phyloP scores from a whole-genome alignment of 2,113 vertebrate genomes.

The Macquaria australasica region DNA sequence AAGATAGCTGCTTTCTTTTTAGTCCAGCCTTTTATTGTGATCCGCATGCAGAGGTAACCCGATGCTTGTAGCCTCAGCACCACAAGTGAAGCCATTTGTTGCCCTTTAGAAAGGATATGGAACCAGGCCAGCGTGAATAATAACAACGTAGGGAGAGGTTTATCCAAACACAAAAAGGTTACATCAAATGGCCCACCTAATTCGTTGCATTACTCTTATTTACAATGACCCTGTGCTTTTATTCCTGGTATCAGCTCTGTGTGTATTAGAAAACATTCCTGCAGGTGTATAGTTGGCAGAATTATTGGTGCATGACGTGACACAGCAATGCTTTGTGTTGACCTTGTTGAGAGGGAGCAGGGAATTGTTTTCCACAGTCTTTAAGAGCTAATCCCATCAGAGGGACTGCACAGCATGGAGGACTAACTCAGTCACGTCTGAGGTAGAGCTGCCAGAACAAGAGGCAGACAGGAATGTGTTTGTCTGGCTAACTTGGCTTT shows the following conservation, averaged over 20 bases:
- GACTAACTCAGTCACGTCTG: conserved; percentile 69
- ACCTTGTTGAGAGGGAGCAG: conserved; percentile 69
- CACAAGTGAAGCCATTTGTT: conserved; percentile 64
- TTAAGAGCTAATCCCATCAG: conserved; percentile 79
- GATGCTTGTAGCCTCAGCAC: conserved; percentile 51
- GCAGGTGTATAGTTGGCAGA: conserved; percentile 56
- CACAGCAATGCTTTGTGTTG: conserved; percentile 63
- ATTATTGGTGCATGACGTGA: conserved; percentile 53
- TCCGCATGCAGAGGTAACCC: conserved; percentile 54
- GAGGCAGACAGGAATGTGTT: conserved; percentile 78
- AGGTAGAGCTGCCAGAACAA: conserved; percentile 67
- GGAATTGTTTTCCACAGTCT: conserved; percentile 75
- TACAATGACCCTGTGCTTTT: conserved; percentile 31
- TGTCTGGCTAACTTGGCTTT: conserved; percentile 71
- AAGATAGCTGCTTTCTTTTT: conserved; percentile 49
- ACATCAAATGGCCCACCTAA: conserved; percentile 58
- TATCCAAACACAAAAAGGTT: conserved; percentile 59
- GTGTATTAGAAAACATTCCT: conserved; percentile 45
- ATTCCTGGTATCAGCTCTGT: conserved; percentile 30
- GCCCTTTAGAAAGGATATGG: conserved; percentile 69
- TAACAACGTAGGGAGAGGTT: conserved; percentile 31
- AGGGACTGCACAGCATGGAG: conserved; percentile 67
- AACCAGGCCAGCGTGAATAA: conserved; percentile 59
- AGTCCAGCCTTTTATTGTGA: conserved; percentile 50
- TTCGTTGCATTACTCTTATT: conserved; percentile 47